These are phyloP conservation scores for Channa maculata DNA, from an alignment of 2,113 vertebrate species.

Conservation along the genomic window DNA sequence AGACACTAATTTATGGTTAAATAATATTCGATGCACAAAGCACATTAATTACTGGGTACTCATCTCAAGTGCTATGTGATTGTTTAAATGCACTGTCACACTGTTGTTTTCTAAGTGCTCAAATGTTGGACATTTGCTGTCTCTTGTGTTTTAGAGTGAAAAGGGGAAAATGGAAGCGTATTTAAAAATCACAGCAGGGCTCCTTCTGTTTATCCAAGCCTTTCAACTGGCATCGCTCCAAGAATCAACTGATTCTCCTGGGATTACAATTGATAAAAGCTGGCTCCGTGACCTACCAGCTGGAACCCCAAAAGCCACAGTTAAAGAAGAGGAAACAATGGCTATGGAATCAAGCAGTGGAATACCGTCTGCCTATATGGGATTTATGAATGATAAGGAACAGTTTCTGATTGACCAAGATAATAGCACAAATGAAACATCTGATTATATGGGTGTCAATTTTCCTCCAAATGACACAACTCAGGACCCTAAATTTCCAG, in stretches of 20 bases:
- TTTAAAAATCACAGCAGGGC: conserved; percentile 42
- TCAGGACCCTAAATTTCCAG: not conserved
- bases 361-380: conserved; percentile 19
- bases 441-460: not conserved
- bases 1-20: too few species aligned
- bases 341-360: conserved; percentile 7
- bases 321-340: not conserved
- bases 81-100: too few species aligned
- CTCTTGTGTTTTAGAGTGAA: conserved; percentile 57
- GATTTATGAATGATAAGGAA: not conserved
- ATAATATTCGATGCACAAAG: too few species aligned
- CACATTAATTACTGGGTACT: not conserved
- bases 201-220: conserved; percentile 70
- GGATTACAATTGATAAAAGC: conserved; percentile 36
- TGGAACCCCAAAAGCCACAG: not conserved
- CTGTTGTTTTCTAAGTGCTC: too few species aligned
- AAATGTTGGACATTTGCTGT: not conserved
- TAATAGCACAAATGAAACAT: not conserved
- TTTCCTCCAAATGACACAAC: not conserved
- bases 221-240: conserved; percentile 48
- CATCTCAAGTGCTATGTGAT: too few species aligned
- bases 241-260: conserved; percentile 38
- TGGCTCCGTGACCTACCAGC: conserved; percentile 37
- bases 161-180: conserved; percentile 58
- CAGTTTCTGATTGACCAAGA: not conserved